Conservation (phyloP, 2,113 vertebrate genomes). For the Athene cunicularia region DNA sequence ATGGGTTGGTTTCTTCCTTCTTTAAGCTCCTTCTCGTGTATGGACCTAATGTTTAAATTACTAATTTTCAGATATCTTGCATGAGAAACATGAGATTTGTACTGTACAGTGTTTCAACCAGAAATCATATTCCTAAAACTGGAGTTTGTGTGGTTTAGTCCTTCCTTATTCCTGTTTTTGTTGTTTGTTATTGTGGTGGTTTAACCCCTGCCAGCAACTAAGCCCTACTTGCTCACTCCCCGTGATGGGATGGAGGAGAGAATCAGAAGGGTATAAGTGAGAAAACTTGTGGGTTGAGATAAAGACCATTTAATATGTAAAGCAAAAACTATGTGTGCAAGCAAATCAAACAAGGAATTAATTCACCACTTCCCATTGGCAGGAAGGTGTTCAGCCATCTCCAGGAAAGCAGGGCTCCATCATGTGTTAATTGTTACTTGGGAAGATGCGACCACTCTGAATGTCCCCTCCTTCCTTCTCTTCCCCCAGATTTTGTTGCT, state of each 20-base stretch:
- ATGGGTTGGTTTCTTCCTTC: not conserved
- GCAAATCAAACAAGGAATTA: not conserved
- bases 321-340: accelerated
- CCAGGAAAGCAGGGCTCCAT: not conserved
- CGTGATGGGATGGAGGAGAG: not conserved
- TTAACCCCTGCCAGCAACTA: not conserved
- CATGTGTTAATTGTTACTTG: accelerated
- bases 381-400: not conserved
- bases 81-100: not conserved
- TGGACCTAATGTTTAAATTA: not conserved
- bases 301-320: not conserved
- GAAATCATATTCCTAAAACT: not conserved
- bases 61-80: not conserved
- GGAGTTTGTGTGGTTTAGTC: not conserved
- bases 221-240: not conserved
- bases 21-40: not conserved
- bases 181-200: not conserved
- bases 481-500: not conserved
- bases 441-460: accelerated
- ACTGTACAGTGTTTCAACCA: not conserved
- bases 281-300: not conserved
- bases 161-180: not conserved
- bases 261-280: not conserved
- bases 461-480: accelerated
- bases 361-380: accelerated